A percentile compares a stretch with the other conserved stretches of the same genome.
These are phyloP conservation scores for Prosopocoilus inquinatus DNA, from an alignment of 2,888 invertebrate genomes.

Conservation along the genomic window DNA sequence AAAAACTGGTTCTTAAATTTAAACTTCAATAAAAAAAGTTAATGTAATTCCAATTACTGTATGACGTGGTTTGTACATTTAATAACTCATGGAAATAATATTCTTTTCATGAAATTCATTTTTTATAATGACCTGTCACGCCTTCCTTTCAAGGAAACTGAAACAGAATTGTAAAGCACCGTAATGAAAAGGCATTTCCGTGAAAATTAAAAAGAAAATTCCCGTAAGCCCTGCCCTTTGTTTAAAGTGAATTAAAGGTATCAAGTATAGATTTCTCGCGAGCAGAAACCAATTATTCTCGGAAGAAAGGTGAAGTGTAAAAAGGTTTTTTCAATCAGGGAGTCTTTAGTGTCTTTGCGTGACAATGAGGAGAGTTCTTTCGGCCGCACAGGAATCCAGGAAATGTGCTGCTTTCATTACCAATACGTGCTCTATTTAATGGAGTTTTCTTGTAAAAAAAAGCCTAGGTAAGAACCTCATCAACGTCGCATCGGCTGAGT, in stretches of 20 bases:
- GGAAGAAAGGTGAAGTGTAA: slow-evolving; percentile 44
- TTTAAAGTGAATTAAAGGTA: slow-evolving; percentile 27
- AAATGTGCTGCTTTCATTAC: slow-evolving; percentile 51
- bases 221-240: slow-evolving; percentile 16
- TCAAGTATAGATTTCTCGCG: slow-evolving; percentile 34
- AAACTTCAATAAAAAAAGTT: no score
- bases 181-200: no score
- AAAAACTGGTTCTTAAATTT: no score
- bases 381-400: slow-evolving; percentile 34
- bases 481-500: slow-evolving; percentile 18
- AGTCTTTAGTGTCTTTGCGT: slow-evolving; percentile 50
- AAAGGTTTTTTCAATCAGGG: slow-evolving; percentile 50
- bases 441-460: slow-evolving; percentile 51
- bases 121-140: no score
- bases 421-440: slow-evolving; percentile 52
- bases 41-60: no score
- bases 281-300: slow-evolving; percentile 45
- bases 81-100: no score
- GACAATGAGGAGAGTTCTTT: slow-evolving; percentile 42
- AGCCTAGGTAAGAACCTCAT: slow-evolving; percentile 48
- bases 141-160: no score
- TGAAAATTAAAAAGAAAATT: slow-evolving; percentile 21
- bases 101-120: no score
- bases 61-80: no score
- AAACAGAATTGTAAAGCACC: no score